phyloP scores from a whole-genome alignment of 2,113 vertebrate species.

The Copsychus sechellarum region DNA sequence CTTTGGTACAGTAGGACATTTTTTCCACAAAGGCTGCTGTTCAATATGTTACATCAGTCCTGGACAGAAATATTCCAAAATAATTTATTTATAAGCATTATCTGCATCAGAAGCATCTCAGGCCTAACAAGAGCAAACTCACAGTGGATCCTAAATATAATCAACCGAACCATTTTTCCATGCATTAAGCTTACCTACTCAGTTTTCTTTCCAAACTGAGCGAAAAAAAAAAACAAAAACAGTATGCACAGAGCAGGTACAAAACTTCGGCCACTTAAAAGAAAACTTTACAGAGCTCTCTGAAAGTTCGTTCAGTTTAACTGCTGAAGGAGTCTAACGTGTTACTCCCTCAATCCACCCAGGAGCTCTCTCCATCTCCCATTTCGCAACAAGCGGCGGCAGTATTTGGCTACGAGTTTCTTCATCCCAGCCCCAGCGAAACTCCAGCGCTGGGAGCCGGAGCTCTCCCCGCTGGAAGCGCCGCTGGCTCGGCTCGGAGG shows the following conservation, averaged over 20 bases:
- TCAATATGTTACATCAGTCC: slow-evolving; percentile 46
- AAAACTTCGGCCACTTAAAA: background rate
- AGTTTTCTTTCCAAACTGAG: background rate
- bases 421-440: fast-evolving
- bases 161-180: background rate
- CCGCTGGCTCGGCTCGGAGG: background rate
- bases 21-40: slow-evolving; percentile 28
- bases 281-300: background rate
- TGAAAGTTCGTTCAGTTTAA: background rate
- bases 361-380: background rate
- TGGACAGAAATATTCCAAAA: slow-evolving; percentile 50
- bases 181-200: background rate
- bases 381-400: background rate
- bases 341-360: background rate
- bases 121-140: background rate
- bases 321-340: fast-evolving
- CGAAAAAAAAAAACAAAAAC: no score
- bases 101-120: background rate
- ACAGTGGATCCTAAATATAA: background rate
- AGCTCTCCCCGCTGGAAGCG: background rate
- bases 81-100: slow-evolving; percentile 6
- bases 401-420: background rate
- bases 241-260: background rate
- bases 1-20: slow-evolving; percentile 51
- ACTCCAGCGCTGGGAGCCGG: fast-evolving